Conservation (phyloP, 2,113 vertebrate genomes). For the Thunnus maccoyii region DNA sequence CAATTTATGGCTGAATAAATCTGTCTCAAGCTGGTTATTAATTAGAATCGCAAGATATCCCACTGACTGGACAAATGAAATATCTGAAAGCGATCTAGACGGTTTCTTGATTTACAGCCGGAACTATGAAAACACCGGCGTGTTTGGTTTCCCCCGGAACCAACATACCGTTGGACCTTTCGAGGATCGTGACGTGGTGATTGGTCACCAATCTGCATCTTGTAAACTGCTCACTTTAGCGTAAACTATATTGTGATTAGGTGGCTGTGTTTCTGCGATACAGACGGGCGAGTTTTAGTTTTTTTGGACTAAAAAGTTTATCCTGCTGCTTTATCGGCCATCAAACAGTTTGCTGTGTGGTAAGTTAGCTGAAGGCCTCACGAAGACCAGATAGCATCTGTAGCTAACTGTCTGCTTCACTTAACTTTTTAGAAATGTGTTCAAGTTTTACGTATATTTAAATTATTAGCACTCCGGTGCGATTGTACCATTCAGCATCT, state of each 20-base stretch:
- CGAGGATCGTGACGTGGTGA: constrained; percentile 75
- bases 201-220: constrained; percentile 44
- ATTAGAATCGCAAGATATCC: not conserved
- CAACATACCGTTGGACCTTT: constrained; percentile 18
- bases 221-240: constrained; percentile 14
- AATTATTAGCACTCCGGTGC: accelerated
- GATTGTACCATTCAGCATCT: not conserved
- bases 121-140: constrained; percentile 21
- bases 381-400: constrained; percentile 28
- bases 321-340: constrained; percentile 14
- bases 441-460: not conserved
- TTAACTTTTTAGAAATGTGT: not conserved
- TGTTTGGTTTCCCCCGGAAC: constrained; percentile 56
- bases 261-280: not conserved
- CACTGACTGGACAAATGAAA: not conserved
- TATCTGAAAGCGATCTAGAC: no score
- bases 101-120: not conserved
- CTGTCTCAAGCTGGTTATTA: no score
- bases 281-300: not conserved
- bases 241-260: not conserved
- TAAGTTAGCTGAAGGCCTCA: constrained; percentile 67
- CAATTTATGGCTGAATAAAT: no score
- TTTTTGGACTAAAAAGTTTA: not conserved
- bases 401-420: constrained; percentile 31
- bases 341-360: constrained; percentile 24